Conservation (phyloP, 2,797 vertebrate species). For the Crenichthys baileyi region DNA sequence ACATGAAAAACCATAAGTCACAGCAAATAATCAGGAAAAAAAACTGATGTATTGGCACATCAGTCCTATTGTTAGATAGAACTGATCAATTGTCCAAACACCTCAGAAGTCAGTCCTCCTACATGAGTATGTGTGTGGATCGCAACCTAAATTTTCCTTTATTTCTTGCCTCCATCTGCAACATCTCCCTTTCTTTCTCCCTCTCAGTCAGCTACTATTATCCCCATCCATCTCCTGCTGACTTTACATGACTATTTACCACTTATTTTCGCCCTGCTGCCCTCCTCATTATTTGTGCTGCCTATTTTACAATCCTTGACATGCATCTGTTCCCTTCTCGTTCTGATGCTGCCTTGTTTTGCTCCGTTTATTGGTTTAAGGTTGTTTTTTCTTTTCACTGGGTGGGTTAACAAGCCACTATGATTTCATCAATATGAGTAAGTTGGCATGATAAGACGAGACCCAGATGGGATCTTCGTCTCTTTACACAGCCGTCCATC, state of each 20-base stretch:
- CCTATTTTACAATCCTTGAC: conserved; percentile 66
- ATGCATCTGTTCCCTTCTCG: conserved; percentile 50
- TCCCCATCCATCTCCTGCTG: conserved; percentile 69
- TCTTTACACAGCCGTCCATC: conserved; percentile 67
- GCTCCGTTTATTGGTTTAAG: conserved; percentile 63
- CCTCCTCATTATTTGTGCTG: conserved; percentile 65
- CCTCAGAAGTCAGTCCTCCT: conserved; percentile 15
- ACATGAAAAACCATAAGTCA: not conserved
- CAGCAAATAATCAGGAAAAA: conserved; percentile 11
- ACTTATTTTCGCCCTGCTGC: conserved; percentile 62
- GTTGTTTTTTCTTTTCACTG: conserved; percentile 41
- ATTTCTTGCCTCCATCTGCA: conserved; percentile 20
- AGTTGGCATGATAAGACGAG: conserved; percentile 71
- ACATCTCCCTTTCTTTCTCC: conserved; percentile 29
- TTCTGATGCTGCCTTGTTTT: conserved; percentile 58
- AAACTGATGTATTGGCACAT: conserved; percentile 10
- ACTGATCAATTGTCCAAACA: conserved; percentile 35
- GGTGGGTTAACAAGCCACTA: conserved; percentile 68
- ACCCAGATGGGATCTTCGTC: conserved; percentile 71
- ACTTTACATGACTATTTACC: conserved; percentile 75
- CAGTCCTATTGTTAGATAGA: conserved; percentile 22
- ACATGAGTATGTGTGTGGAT: conserved; percentile 23
- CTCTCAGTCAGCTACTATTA: conserved; percentile 66
- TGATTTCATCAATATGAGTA: conserved; percentile 76
- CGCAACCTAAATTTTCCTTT: conserved; percentile 22